These are phyloP conservation scores for Megalonaias nervosa DNA, from an alignment of 1,140 invertebrate species.

Conservation along the genomic window DNA sequence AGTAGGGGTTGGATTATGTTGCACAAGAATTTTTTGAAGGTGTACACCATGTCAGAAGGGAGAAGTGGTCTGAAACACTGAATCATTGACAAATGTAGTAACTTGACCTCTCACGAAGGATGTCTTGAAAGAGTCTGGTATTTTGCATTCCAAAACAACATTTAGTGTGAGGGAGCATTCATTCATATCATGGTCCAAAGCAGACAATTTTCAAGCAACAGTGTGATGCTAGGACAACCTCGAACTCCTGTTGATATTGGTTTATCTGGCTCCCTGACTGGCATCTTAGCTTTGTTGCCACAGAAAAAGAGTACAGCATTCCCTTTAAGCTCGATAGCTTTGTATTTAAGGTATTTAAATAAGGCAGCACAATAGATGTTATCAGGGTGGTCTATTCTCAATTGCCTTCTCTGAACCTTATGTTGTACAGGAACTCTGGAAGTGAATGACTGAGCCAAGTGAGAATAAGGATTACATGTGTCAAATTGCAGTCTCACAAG, in stretches of 20 bases:
- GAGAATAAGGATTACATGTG: too few species aligned
- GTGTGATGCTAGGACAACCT: conserved; percentile 24
- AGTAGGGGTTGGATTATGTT: neutral
- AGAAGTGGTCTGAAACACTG: conserved; percentile 25
- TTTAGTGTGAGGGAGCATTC: conserved; percentile 25
- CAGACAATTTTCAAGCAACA: neutral
- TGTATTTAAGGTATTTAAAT: conserved; percentile 32
- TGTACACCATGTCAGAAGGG: conserved; percentile 4
- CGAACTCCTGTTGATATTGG: conserved; percentile 32
- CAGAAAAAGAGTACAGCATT: too few species aligned
- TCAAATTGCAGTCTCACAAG: too few species aligned
- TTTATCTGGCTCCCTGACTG: conserved; percentile 28
- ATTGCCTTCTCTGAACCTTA: conserved; percentile 40
- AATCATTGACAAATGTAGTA: conserved; percentile 27
- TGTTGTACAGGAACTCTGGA: conserved; percentile 14
- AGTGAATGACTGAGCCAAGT: too few species aligned
- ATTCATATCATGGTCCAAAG: conserved; percentile 39
- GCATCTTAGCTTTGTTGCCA: conserved; percentile 35
- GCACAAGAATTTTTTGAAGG: neutral
- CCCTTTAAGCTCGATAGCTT: conserved; percentile 25
- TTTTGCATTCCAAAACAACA: conserved; percentile 16
- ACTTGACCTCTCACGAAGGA: conserved; percentile 28
- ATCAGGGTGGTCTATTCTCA: conserved; percentile 34
- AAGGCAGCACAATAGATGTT: conserved; percentile 35
- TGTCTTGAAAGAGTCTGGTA: conserved; percentile 33